These are phyloP conservation scores for Chrysemys picta DNA, from an alignment of 2,113 vertebrate genomes.

Conservation along the genomic window DNA sequence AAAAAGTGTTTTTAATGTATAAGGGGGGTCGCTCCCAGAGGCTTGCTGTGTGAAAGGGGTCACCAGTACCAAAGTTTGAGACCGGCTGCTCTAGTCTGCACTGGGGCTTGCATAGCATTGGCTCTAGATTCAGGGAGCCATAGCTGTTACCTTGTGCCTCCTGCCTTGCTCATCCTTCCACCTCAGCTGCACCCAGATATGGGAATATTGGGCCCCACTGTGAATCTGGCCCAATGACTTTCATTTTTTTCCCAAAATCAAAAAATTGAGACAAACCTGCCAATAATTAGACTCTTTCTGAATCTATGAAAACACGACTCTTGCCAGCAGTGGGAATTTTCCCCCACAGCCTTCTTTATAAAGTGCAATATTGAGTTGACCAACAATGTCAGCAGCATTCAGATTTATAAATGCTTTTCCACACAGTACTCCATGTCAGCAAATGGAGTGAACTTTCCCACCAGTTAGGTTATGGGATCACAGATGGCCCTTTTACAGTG, in stretches of 20 bases:
- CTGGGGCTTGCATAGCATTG: background rate
- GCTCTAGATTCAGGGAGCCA: background rate
- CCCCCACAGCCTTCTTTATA: conserved; percentile 9
- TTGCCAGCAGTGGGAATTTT: conserved; percentile 19
- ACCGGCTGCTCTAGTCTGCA: background rate
- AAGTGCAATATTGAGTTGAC: conserved; percentile 36
- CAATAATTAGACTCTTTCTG: conserved; percentile 43
- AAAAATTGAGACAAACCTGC: conserved; percentile 22
- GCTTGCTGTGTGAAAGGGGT: too few species aligned
- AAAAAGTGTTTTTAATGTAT: too few species aligned
- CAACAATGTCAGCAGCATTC: background rate
- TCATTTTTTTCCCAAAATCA: conserved; percentile 18
- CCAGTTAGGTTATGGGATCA: conserved; percentile 9
- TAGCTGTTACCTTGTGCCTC: conserved; percentile 2
- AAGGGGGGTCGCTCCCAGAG: too few species aligned
- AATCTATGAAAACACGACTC: conserved; percentile 33
- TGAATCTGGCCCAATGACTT: conserved; percentile 24
- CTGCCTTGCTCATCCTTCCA: conserved; percentile 16
- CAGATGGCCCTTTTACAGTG: background rate
- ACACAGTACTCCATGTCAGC: background rate
- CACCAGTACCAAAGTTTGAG: too few species aligned
- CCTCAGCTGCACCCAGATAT: background rate
- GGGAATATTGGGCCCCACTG: background rate
- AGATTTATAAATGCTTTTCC: background rate
- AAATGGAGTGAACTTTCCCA: background rate